Base-by-base conservation (phyloP, 2,888 invertebrate genomes). In the Tachina grossa region DNA sequence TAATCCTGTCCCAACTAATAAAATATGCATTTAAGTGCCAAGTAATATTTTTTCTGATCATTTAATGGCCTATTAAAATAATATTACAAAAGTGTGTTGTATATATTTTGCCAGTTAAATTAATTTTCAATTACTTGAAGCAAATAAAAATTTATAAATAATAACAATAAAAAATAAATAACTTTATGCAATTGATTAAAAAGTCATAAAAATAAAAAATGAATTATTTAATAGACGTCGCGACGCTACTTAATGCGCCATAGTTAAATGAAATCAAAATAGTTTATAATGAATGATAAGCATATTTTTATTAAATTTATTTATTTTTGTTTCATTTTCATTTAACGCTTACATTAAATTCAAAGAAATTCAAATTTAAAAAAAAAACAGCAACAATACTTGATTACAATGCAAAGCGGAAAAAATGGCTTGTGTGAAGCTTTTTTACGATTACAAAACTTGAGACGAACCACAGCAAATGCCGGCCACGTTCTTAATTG, bases 401-500 rank as follows among this genome's bases (percentile, higher is more conserved):
- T 77, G 71, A 72, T 66, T 80, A 66, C 72, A 72, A 66, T 65
- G 53, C 66, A 59, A 80, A 53, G 63, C 78, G 69, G 59, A 74
- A 57, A 59, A 80, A 68, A 51, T 43, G 1, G 31, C 41, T 68
- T 10, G 57, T 68, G 47, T 16, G 55, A 72, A 22, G n/a, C 49
- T 19, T 31, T 47, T 31, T 31, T 11, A 43, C 57, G 72, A 65
- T 77, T 72, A 74, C 14, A 80, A 66, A 57, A 41, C 63, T 75
- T 53, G 41, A 10, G 74, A 39, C 43, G 74, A 41, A 45, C 51
- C 16, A 66, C 74, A 69, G 39, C 63, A 66, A 85, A 90, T 90
- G 90, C 90, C 90, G 89, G 89, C 89, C 90, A 90, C 90, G 90
- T 90, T 91, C 90, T 88, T 89, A 90, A 89, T 90, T 91, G 90